A percentile compares a stretch with the other conserved stretches of the same genome.
Evolutionary conservation across 2,797 vertebrate genomes (phyloP).

Genomic region (Chelmon rostratus): DNA sequence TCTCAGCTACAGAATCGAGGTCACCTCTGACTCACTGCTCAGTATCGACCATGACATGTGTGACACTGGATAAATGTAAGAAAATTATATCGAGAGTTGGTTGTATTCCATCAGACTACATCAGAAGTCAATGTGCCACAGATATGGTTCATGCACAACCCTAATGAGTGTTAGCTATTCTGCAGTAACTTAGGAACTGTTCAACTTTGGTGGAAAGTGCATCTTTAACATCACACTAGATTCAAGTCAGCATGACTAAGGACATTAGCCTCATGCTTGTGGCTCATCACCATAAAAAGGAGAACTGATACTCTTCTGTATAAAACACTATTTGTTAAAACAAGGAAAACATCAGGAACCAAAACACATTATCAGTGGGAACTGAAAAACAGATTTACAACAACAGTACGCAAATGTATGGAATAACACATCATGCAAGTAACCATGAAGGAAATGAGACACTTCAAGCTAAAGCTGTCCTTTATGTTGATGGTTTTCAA

Average conservation of each 20-base stretch:
- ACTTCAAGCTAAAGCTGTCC: neutral
- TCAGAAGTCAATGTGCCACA: neutral
- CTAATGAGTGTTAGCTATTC: neutral
- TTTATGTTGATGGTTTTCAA: neutral
- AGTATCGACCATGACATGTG: neutral
- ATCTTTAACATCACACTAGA: neutral
- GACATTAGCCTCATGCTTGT: constrained; percentile 30
- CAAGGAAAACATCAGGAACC: constrained; percentile 16
- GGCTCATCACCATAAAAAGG: constrained; percentile 35
- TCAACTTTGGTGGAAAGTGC: neutral
- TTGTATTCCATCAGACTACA: neutral
- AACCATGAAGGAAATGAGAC: neutral
- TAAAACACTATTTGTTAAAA: constrained; percentile 18
- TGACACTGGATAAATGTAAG: neutral
- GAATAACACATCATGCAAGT: neutral
- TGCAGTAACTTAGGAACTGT: constrained; percentile 4
- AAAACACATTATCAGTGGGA: constrained; percentile 15
- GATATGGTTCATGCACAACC: neutral
- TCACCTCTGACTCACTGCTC: neutral
- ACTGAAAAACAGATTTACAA: neutral
- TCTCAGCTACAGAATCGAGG: neutral
- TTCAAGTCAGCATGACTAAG: constrained; percentile 45
- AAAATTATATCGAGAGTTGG: neutral
- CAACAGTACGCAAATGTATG: neutral
- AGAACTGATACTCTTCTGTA: constrained; percentile 43